Percentiles rank a stretch among this genome's conserved stretches.
phyloP scores from a whole-genome alignment of 2,797 vertebrate genomes.

The Scyliorhinus canicula region DNA sequence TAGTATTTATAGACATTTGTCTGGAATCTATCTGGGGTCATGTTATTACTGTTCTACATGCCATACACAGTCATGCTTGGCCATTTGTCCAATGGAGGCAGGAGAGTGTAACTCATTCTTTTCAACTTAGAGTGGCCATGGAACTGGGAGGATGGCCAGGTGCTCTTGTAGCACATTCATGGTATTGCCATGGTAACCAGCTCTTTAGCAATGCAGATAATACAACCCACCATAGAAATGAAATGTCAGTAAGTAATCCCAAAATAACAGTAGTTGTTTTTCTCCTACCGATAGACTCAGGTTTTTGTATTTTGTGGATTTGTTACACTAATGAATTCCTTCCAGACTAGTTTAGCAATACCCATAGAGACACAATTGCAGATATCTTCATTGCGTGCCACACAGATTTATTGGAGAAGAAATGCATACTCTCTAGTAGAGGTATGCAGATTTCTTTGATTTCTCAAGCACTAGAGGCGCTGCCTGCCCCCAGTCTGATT shows the following conservation, averaged over 20 bases:
- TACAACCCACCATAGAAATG: neutral
- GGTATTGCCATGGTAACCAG: neutral
- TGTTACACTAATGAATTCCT: neutral
- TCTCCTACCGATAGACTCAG: neutral
- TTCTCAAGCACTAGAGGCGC: neutral
- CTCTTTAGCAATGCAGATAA: constrained; percentile 26
- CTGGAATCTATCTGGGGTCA: neutral
- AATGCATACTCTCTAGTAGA: neutral
- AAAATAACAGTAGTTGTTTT: constrained; percentile 29
- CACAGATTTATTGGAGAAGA: neutral
- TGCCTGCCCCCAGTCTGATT: neutral
- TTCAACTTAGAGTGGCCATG: neutral
- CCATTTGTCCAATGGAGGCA: neutral
- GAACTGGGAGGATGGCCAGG: neutral
- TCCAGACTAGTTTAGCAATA: neutral
- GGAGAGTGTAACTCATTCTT: neutral
- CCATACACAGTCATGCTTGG: neutral
- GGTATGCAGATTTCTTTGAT: neutral
- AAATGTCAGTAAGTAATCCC: constrained; percentile 34
- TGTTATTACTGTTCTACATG: neutral
- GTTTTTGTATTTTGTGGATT: neutral
- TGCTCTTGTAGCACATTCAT: neutral
- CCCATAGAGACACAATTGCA: neutral
- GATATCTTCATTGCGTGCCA: neutral
- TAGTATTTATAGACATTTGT: constrained; percentile 8